Percentiles rank a stretch among this genome's conserved stretches.
These are phyloP conservation scores for Tuta absoluta DNA, from an alignment of 2,888 invertebrate species.

Conservation along the genomic window DNA sequence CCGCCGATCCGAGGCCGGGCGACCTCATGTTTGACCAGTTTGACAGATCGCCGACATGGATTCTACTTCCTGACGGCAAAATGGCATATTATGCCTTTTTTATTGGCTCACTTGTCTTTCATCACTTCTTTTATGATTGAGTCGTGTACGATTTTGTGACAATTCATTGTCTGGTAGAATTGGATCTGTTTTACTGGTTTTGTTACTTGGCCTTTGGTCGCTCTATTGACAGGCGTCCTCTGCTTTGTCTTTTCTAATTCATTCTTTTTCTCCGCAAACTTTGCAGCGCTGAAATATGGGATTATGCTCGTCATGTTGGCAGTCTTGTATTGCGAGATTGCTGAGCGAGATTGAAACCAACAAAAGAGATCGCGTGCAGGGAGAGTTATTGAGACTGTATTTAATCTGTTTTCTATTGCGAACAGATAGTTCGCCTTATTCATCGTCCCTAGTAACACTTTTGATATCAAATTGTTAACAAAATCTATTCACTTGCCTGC, in stretches of 20 bases:
- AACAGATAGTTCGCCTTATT: constrained; percentile 10
- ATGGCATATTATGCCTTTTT: constrained; percentile 78
- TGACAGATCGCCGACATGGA: constrained; percentile 78
- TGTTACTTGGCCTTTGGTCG: constrained; percentile 49
- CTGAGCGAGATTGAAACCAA: constrained; percentile 31
- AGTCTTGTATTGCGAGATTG: constrained; percentile 40
- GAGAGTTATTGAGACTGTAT: constrained; percentile 42
- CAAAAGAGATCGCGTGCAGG: constrained; percentile 33
- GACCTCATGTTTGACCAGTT: constrained; percentile 75
- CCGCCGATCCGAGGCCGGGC: constrained; percentile 52
- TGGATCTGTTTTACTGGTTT: constrained; percentile 64
- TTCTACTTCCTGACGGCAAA: constrained; percentile 74
- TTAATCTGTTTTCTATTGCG: constrained; percentile 40
- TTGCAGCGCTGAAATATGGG: constrained; percentile 8
- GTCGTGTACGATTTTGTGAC: constrained; percentile 59
- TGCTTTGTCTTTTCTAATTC: constrained; percentile 38
- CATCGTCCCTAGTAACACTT: constrained; percentile 10
- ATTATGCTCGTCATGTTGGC: constrained; percentile 39
- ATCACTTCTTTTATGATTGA: constrained; percentile 78
- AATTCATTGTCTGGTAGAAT: constrained; percentile 66
- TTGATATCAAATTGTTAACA: not conserved
- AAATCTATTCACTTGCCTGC: not conserved
- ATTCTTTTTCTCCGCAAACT: constrained; percentile 25
- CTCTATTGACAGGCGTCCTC: constrained; percentile 43
- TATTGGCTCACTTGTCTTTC: constrained; percentile 74